phyloP scores from a whole-genome alignment of 2,797 vertebrate genomes.

The Malacoraja senta region DNA sequence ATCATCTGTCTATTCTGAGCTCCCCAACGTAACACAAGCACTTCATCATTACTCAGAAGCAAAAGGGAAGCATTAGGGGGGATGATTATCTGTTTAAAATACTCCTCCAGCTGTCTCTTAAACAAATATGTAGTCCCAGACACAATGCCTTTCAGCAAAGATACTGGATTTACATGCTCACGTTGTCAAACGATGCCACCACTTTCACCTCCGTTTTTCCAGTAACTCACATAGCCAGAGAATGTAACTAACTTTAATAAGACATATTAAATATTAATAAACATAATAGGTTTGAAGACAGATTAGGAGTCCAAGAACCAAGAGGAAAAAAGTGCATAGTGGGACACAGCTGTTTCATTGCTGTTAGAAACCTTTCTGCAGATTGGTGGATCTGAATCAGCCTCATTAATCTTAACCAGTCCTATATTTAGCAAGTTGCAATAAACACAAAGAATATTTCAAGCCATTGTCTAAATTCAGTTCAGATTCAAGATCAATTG shows the following conservation, averaged over 20 bases:
- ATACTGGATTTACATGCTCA: not conserved
- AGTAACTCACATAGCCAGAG: not conserved
- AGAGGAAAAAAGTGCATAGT: not conserved
- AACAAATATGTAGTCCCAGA: not conserved
- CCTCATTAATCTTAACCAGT: not conserved
- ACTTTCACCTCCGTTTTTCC: not conserved
- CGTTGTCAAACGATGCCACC: not conserved
- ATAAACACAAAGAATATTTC: not conserved
- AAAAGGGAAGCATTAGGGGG: conserved; percentile 21
- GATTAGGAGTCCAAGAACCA: not conserved
- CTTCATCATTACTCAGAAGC: conserved; percentile 24
- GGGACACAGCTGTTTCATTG: not conserved
- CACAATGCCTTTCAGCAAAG: not conserved
- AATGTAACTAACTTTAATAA: not conserved
- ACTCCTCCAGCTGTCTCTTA: conserved; percentile 25
- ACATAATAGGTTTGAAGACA: not conserved
- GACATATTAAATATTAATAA: not conserved
- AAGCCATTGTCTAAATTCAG: not conserved
- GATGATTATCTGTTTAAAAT: conserved; percentile 14
- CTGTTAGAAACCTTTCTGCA: not conserved
- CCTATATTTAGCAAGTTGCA: not conserved
- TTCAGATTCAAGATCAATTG: not conserved
- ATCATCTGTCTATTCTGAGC: conserved; percentile 12
- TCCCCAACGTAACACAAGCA: conserved; percentile 5
- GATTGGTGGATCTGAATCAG: not conserved